Evolutionary conservation across 2,113 vertebrate genomes (phyloP), one percentile per base, ranked within the genome.

Genomic region (Protomyctophum bolini): DNA sequence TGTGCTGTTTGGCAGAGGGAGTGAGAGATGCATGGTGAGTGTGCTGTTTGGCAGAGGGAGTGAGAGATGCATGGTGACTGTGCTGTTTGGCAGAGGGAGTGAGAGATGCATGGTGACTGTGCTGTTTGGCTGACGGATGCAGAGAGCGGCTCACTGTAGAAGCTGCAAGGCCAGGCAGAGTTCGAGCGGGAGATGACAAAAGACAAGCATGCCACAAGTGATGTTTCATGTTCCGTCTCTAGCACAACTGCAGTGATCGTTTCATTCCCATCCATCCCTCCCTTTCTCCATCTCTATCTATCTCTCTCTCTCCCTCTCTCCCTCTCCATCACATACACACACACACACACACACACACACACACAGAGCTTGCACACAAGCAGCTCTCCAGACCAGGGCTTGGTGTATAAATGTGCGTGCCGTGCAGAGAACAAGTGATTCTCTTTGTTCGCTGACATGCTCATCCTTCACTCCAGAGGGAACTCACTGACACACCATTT

Each of bases 191-290:
- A 76, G 70, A 82, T 68, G 73, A 58, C 80, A 51, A 21, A 70
- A 82, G 82, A 80, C 76, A 81, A 75, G 70, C 72, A 6, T 70
- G 74, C 83, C 80, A 66, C 77, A 82, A 88, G 82, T 81, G 80
- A 83, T 87, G 89, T 90, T 78, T 88, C 85, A 82, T 69, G 79
- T 83, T 77, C 81, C 60, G 66, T 68, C 80, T 68, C 80, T 79
- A 47, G 51, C 49, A n/a, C 10, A 10, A 11, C 47, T 21, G 15
- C 48, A 76, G 66, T 14, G 3, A 77, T n/a, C 46, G 21, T 21
- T 21, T 21, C 21, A 21, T 21, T 21, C 21, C 21, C 21, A 66
- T 58, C 54, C 52, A 51, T 49, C 9, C n/a, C 49, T 51, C 10
- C 12, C 15, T 10, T 46, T 60, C 55, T 58, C 46, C 54, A 55